These are phyloP conservation scores for Drosophila anomalipes DNA, from an alignment of 2,888 invertebrate species.

Conservation along the genomic window DNA sequence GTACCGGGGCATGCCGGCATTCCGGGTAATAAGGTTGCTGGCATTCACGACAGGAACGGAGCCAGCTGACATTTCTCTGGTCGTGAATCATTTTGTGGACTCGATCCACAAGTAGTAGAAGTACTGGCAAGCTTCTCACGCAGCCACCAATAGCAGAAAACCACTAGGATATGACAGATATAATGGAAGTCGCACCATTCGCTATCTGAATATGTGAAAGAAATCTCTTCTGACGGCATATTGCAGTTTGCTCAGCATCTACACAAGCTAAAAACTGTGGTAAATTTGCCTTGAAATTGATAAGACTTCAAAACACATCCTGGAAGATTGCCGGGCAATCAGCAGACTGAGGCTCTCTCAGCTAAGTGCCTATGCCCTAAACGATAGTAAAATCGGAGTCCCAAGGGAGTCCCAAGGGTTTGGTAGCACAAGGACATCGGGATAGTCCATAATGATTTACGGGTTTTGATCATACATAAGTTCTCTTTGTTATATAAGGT, in stretches of 20 bases:
- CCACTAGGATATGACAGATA: background rate
- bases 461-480: background rate
- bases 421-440: background rate
- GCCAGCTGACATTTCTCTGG: too few relatives aligned
- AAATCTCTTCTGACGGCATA: background rate
- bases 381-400: background rate
- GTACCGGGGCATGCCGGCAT: too few relatives aligned
- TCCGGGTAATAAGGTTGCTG: too few relatives aligned
- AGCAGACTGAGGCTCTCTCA: background rate
- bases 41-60: too few relatives aligned
- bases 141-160: background rate
- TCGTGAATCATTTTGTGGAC: too few relatives aligned
- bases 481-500: background rate
- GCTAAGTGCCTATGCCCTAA: background rate
- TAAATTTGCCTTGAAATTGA: background rate
- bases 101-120: too few relatives aligned
- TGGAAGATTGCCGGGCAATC: background rate
- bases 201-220: background rate
- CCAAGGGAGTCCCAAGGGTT: too few relatives aligned
- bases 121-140: too few relatives aligned
- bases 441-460: background rate
- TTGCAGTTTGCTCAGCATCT: background rate
- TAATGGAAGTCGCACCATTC: background rate
- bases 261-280: background rate
- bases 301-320: background rate